These are phyloP conservation scores for Drosophila lutescens DNA, from an alignment of 2,888 invertebrate genomes.

Conservation along the genomic window DNA sequence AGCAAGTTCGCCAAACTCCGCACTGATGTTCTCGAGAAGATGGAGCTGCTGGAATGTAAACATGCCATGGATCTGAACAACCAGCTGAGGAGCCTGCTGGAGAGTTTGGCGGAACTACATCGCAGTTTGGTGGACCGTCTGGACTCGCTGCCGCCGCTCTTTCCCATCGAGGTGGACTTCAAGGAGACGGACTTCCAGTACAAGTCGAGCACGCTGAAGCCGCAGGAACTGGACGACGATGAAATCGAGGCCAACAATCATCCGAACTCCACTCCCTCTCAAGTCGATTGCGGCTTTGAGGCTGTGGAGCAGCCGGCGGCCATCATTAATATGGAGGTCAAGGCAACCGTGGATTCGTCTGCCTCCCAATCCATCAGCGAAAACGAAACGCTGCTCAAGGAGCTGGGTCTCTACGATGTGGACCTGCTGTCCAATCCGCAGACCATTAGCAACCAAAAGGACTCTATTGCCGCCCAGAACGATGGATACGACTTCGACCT, in stretches of 20 bases:
- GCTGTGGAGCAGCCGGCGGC: constrained; percentile 79
- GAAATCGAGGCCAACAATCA: constrained; percentile 64
- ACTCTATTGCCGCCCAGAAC: constrained; percentile 61
- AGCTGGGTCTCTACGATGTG: constrained; percentile 86
- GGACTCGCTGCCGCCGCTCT: constrained; percentile 90
- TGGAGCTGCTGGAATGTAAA: constrained; percentile 98
- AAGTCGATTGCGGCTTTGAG: constrained; percentile 74
- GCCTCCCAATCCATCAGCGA: constrained; percentile 6
- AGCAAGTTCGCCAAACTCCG: constrained; percentile 92
- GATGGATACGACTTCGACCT: constrained; percentile 79
- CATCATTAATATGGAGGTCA: constrained; percentile 71
- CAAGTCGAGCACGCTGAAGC: constrained; percentile 85
- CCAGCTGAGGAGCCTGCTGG: constrained; percentile 92
- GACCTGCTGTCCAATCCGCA: constrained; percentile 78
- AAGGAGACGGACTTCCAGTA: constrained; percentile 96
- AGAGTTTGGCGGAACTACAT: constrained; percentile 90
- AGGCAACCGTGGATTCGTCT: constrained; percentile 16
- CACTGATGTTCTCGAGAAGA: constrained; percentile 97
- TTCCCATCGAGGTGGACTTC: constrained; percentile 98
- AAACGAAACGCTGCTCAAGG: constrained; percentile 84
- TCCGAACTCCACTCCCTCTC: constrained; percentile 6
- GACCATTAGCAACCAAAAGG: constrained; percentile 68
- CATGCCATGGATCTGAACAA: constrained; percentile 98
- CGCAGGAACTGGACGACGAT: constrained; percentile 81
- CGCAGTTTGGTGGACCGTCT: constrained; percentile 91